phyloP scores from a whole-genome alignment of 2,113 vertebrate genomes.

The Pavo muticus region DNA sequence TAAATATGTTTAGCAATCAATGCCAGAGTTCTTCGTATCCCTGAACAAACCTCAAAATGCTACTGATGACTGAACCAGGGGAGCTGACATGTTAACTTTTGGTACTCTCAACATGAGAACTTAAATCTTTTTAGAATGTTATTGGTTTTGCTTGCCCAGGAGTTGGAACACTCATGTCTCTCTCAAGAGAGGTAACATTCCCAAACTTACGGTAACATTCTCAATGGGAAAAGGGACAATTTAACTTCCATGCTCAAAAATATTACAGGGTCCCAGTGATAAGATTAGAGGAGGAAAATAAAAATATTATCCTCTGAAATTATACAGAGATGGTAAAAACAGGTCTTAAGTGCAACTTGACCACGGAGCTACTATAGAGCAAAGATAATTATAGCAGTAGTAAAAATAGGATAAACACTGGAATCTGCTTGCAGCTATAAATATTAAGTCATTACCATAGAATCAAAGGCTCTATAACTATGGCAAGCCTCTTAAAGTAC shows the following conservation, averaged over 20 bases:
- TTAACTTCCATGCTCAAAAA: not conserved
- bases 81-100: not conserved
- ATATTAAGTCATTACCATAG: slow-evolving; percentile 9
- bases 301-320: not conserved
- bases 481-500: slow-evolving; percentile 11
- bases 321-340: not conserved
- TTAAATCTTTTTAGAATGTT: not conserved
- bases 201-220: not conserved
- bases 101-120: not conserved
- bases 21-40: not conserved
- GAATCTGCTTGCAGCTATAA: slow-evolving; percentile 31
- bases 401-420: slow-evolving; percentile 32
- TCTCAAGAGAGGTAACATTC: not conserved
- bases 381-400: slow-evolving; percentile 13
- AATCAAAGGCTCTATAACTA: slow-evolving; percentile 15
- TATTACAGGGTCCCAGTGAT: not conserved
- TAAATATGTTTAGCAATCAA: not conserved
- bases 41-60: not conserved
- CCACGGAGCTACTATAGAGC: not conserved
- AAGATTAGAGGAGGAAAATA: not conserved
- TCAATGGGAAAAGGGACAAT: not conserved
- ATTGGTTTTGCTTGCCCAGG: not conserved
- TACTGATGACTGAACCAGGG: not conserved
- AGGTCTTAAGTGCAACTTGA: not conserved
- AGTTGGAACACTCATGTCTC: not conserved